phyloP scores from a whole-genome alignment of 1,140 invertebrate genomes.

The Lepidotrigona ventralis region DNA sequence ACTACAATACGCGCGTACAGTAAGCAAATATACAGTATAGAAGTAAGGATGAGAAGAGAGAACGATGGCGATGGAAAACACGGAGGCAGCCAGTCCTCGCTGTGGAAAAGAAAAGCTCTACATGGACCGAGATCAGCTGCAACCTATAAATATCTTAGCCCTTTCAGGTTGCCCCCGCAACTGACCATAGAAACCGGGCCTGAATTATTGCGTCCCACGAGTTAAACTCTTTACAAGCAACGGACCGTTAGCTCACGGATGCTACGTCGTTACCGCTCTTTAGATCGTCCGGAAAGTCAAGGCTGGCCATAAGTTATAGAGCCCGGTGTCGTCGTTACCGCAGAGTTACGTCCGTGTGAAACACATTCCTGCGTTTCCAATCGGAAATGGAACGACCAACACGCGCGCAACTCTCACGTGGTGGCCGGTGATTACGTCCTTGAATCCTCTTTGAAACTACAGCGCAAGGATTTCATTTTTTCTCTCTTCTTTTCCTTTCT shows the following conservation, averaged over 20 bases:
- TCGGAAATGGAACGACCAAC: slow-evolving; percentile 25
- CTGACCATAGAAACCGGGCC: slow-evolving; percentile 54
- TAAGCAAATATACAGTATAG: background rate
- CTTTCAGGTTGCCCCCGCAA: slow-evolving; percentile 43
- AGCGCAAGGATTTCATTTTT: background rate
- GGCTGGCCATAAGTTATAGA: slow-evolving; percentile 51
- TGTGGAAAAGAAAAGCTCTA: slow-evolving; percentile 6
- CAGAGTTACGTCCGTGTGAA: slow-evolving; percentile 35
- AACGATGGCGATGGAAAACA: slow-evolving; percentile 6
- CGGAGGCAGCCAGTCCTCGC: background rate
- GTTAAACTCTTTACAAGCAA: slow-evolving; percentile 64
- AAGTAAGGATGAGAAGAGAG: background rate
- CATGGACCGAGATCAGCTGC: slow-evolving; percentile 49
- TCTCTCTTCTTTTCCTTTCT: too few species aligned
- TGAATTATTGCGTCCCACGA: slow-evolving; percentile 61
- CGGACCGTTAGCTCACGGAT: slow-evolving; percentile 45
- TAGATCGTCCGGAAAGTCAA: slow-evolving; percentile 42
- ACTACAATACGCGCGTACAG: too few species aligned
- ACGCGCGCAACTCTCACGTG: background rate
- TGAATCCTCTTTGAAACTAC: background rate
- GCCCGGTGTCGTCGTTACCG: slow-evolving; percentile 45
- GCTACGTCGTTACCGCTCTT: slow-evolving; percentile 48
- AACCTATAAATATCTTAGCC: slow-evolving; percentile 63
- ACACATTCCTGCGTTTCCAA: slow-evolving; percentile 35
- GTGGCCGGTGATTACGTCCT: background rate